Conservation (phyloP, 1,140 invertebrate genomes). For the Hetaerina americana region DNA sequence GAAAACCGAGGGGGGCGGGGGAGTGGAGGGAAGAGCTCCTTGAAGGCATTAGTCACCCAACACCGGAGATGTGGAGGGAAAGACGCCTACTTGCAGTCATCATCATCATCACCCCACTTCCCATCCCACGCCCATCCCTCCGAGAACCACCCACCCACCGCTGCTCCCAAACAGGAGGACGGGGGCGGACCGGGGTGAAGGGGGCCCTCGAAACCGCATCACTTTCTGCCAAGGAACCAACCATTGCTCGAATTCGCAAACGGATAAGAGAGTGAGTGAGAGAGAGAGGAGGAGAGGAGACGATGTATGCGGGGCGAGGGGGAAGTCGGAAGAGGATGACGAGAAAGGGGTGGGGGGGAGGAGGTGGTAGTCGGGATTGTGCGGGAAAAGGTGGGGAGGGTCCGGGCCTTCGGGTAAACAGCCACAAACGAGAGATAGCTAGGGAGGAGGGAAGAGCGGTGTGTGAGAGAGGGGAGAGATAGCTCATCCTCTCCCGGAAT, state of each 20-base stretch:
- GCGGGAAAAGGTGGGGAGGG: not conserved
- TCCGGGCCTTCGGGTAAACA: not conserved
- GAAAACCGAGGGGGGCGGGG: no score
- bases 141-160: not conserved
- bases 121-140: not conserved
- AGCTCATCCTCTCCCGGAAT: not conserved
- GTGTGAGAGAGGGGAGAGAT: no score
- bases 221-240: not conserved
- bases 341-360: not conserved
- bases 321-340: not conserved
- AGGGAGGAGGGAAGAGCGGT: no score
- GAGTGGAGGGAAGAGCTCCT: no score
- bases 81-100: no score
- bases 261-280: no score
- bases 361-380: not conserved
- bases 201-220: not conserved
- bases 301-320: no score
- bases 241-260: not conserved
- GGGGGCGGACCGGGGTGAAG: no score
- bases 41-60: no score
- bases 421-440: not conserved
- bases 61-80: no score
- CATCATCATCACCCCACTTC: not conserved
- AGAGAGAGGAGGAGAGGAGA: no score
- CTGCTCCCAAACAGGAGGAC: not conserved